These are phyloP conservation scores for Cheilosia scutellata DNA, from an alignment of 2,888 invertebrate species.

Conservation along the genomic window DNA sequence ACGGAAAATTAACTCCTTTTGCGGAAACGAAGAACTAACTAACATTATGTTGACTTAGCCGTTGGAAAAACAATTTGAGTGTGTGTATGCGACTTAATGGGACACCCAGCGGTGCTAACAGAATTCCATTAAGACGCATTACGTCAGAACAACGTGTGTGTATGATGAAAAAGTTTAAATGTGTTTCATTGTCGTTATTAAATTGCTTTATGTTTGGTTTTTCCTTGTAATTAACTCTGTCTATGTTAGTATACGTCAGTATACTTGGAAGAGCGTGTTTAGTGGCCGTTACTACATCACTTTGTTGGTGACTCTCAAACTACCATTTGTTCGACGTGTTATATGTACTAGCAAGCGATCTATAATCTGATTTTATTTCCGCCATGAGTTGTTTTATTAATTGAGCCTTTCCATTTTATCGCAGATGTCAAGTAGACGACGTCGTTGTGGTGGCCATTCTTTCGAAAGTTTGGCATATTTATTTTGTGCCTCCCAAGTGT, in stretches of 20 bases:
- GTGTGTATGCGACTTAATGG: slow-evolving; percentile 52
- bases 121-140: slow-evolving; percentile 65
- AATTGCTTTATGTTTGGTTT: slow-evolving; percentile 45
- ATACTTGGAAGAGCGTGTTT: neutral
- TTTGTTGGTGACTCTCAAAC: no score
- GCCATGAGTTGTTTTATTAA: neutral
- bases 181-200: slow-evolving; percentile 42
- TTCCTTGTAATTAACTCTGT: slow-evolving; percentile 45
- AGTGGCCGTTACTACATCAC: no score
- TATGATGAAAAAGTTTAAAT: slow-evolving; percentile 43
- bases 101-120: slow-evolving; percentile 62
- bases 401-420: neutral
- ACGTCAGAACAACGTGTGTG: neutral
- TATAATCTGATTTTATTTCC: neutral
- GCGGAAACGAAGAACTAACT: slow-evolving; percentile 12
- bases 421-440: no score
- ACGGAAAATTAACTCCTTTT: slow-evolving; percentile 65
- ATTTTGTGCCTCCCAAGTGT: no score
- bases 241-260: neutral
- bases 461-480: no score
- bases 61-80: slow-evolving; percentile 40
- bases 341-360: neutral
- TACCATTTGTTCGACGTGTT: neutral
- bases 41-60: slow-evolving; percentile 53
- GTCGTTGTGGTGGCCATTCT: no score